Conservation (phyloP, 2,797 vertebrate species). For the Dromococcyx pavoninus region DNA sequence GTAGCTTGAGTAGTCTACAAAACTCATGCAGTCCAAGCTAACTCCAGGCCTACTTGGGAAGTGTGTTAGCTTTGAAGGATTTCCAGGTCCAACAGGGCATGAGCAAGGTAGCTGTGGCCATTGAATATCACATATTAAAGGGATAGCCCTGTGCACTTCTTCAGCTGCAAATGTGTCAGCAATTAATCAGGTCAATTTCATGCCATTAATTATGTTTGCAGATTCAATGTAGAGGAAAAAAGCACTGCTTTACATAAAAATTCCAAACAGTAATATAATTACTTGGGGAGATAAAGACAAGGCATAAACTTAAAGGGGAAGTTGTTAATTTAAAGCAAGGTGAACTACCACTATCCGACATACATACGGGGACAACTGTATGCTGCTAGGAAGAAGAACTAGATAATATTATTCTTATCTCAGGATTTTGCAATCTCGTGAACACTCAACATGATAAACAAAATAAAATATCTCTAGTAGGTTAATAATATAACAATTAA, state of each 20-base stretch:
- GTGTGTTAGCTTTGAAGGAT: background rate
- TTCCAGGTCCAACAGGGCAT: background rate
- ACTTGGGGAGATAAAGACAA: background rate
- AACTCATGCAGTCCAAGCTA: background rate
- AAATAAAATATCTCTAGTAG: background rate
- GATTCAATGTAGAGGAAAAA: background rate
- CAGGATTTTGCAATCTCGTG: background rate
- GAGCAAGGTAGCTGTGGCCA: background rate
- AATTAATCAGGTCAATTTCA: background rate
- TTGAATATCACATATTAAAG: background rate
- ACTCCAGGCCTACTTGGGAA: background rate
- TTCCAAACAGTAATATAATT: background rate
- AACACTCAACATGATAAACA: background rate
- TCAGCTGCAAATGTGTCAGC: background rate
- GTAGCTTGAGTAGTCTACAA: background rate
- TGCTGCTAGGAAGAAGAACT: background rate
- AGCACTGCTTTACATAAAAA: background rate
- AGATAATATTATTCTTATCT: background rate
- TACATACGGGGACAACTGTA: background rate
- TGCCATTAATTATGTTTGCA: background rate
- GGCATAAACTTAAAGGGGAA: background rate
- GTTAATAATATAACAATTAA: background rate
- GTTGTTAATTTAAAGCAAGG: background rate
- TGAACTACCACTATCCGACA: background rate
- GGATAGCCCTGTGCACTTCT: background rate